Base-by-base conservation (phyloP, 2,888 invertebrate species). In the Athrips mouffetella region DNA sequence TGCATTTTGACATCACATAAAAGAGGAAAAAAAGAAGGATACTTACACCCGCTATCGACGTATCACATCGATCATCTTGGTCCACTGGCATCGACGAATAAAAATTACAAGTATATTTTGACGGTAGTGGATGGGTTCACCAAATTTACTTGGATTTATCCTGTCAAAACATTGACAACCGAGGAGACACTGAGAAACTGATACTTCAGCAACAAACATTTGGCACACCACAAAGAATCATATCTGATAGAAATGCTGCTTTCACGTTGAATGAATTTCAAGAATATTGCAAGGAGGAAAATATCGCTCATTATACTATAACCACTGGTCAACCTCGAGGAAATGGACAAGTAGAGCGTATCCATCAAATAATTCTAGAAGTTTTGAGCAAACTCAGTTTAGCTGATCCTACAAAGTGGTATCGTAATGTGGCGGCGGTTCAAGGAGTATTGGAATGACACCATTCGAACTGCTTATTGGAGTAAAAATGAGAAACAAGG, bases 21-120 rank as follows among this genome's bases (percentile, higher is more conserved):
- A 41, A 40, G 11, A 53, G 59, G 57, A 0, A 73, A 68, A 41
- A 57, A 60, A 21, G 70, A 73, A 55, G 70, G 73, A 11, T 60
- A 58, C 3, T 51, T 75, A 18, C 46, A 66, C 35, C 73, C 73
- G 2, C 39, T 74, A 2, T 44, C 60, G 10, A 73, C 69, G 0
- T 65, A 60, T 8, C 70, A 74, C 31, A 40, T 68, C 3, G 76
- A 77, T 50, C 73, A 70, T 48, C 44, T 76, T 2, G 74, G 70
- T 7, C 72, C 70, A 0, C 25, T 70, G 1, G 56, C 61, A 3
- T 53, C 61, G 1, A 72, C 69, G 5, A 52, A 57, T n/a, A 68
- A 70, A 47, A 42, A 51, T 6, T 70, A 69, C 37, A 64, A 67
- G 11, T 54, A 74, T 42, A 65, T 79, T 2, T 54, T 76, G 2